A percentile compares a stretch with the other conserved stretches of the same genome.
These are phyloP conservation scores for Phoronis australis DNA, from an alignment of 2,888 invertebrate genomes.

Conservation along the genomic window DNA sequence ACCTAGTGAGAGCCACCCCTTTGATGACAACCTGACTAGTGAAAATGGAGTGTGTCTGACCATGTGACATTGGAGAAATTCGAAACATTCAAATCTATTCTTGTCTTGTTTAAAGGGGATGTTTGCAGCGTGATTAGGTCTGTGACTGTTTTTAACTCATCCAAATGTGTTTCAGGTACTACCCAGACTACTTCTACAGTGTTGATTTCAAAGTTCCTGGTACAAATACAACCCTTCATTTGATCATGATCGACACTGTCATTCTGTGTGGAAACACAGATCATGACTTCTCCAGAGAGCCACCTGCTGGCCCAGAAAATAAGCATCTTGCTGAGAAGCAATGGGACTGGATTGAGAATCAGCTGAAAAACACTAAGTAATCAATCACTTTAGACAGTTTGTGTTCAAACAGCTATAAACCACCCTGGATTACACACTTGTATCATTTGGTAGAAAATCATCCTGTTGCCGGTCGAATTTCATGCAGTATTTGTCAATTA, in stretches of 20 bases:
- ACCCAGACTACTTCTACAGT: conserved; percentile 54
- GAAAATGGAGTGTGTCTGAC: too few species aligned
- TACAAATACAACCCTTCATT: conserved; percentile 38
- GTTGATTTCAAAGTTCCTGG: conserved; percentile 38
- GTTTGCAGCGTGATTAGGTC: too few species aligned
- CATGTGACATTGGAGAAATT: too few species aligned
- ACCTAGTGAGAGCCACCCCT: too few species aligned
- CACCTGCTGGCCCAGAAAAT: conserved; percentile 31
- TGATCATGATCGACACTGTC: conserved; percentile 56
- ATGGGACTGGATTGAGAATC: conserved; percentile 51
- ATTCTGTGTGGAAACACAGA: conserved; percentile 54
- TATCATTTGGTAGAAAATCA: too few species aligned
- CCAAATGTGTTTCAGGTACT: conserved; percentile 55
- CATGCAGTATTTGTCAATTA: too few species aligned
- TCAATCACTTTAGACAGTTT: conserved; percentile 4
- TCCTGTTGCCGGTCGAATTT: too few species aligned
- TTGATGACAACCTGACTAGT: too few species aligned
- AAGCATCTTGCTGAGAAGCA: conserved; percentile 34
- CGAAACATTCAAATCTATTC: too few species aligned
- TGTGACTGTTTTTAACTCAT: too few species aligned
- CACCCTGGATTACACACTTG: neutral
- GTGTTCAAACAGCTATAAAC: neutral
- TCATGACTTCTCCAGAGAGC: conserved; percentile 23
- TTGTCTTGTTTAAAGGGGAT: too few species aligned
- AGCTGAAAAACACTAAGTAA: conserved; percentile 40